phyloP scores from a whole-genome alignment of 1,140 invertebrate species.

The Drosophila nikananu region DNA sequence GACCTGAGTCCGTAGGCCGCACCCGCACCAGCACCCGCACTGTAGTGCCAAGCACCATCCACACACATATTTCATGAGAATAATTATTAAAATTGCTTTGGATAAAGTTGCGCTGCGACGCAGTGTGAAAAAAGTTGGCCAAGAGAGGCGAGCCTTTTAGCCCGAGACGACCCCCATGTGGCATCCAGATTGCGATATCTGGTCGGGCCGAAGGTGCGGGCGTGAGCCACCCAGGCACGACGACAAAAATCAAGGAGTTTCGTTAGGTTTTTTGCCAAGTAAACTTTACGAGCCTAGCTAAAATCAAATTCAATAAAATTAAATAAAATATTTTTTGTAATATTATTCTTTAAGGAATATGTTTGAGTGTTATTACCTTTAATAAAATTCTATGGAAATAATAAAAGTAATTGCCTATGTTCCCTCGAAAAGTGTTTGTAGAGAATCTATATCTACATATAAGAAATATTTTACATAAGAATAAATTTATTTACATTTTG shows the following conservation, averaged over 20 bases:
- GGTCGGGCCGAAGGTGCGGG: neutral
- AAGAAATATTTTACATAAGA: neutral
- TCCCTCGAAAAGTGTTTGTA: neutral
- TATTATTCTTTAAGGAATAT: neutral
- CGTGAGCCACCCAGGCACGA: slow-evolving; percentile 10
- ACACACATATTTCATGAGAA: slow-evolving; percentile 75
- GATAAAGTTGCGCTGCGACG: slow-evolving; percentile 52
- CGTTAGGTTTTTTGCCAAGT: neutral
- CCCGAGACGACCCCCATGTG: slow-evolving; percentile 50
- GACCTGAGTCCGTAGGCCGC: neutral
- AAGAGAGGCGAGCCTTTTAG: slow-evolving; percentile 33
- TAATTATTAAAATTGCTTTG: slow-evolving; percentile 82
- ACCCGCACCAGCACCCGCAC: slow-evolving; percentile 21
- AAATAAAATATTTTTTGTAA: neutral
- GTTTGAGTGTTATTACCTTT: no score
- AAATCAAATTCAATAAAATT: neutral
- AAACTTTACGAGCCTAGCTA: neutral
- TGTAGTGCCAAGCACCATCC: slow-evolving; percentile 33
- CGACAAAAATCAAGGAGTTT: neutral
- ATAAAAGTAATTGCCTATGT: no score
- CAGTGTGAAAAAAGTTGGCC: slow-evolving; percentile 56
- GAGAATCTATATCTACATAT: no score
- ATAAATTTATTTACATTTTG: neutral
- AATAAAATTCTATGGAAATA: no score
- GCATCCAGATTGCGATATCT: slow-evolving; percentile 39